Base-by-base conservation (phyloP, 64 coral and sea anemone species). In the Porites australiensis region DNA sequence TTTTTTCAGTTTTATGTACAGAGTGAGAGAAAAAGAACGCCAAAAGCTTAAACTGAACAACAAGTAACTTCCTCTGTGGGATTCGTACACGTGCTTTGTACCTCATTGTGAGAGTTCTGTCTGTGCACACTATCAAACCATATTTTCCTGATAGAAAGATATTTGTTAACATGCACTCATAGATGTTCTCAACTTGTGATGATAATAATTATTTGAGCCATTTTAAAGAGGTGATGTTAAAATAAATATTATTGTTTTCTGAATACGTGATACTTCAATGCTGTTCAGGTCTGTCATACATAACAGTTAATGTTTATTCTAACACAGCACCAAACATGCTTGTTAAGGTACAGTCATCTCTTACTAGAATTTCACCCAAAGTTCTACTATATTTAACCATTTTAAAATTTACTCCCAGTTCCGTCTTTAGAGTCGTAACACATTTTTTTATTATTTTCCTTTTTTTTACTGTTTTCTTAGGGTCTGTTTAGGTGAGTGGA, bases 1-100 rank as follows among this genome's bases (percentile, higher is more conserved):
- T 86, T 87, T 53, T 16, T 18, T 48, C 82, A 93, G 91, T 48
- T 65, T 87, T 4, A 87, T 93, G 91, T 78, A 87, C 59, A 76
- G 91, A 75, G 72, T 86, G 19, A 86, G 73, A 70, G 91, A 93
- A n/a, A 93, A 93, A 22, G 82, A 93, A 87, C 72, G 82, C 2
- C 21, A 12, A 4, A 86, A 93, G 15, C 91, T 93, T 61, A 8
- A 87, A 58, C 62, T 68, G 81, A 18, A 4, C 11, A n/a, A 68
- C 18, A 49, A 84, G 19, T 64, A 46, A 51, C 7, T 8, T 20
- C 2, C 46, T 4, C 4, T 5, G 54, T 65, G 37, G 5, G 3
- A 18, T 37, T 37, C 27, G 1, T 37, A 37, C 27, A 37, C 27
- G 27, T 81, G 55, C 62, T 87, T 52, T 13, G 3, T 83, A 13